These are phyloP conservation scores for Ellobium chinense DNA, from an alignment of 2,888 invertebrate species.

Conservation along the genomic window DNA sequence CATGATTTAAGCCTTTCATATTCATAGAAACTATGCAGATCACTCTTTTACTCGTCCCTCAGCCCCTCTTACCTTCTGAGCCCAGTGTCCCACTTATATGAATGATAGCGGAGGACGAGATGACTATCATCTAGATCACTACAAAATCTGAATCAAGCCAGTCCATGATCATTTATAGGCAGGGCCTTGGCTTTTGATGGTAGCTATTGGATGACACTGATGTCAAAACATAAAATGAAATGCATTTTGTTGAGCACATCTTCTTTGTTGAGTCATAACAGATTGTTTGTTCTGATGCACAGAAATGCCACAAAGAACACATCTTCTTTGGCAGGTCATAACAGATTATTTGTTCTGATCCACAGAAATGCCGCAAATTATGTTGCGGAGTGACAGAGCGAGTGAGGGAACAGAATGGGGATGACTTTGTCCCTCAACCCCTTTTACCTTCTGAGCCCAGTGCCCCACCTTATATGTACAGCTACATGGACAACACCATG, in stretches of 20 bases:
- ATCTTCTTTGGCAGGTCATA: neutral
- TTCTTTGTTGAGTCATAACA: neutral
- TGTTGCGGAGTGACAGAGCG: slow-evolving; percentile 56
- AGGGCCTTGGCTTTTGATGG: too few relatives aligned
- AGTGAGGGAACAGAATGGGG: slow-evolving; percentile 53
- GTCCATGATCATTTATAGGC: too few relatives aligned
- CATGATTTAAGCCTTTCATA: too few relatives aligned
- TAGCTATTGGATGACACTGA: too few relatives aligned
- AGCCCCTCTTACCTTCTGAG: slow-evolving; percentile 56
- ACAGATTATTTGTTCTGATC: neutral
- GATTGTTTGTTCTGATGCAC: slow-evolving; percentile 3
- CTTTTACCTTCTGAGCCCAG: slow-evolving; percentile 63
- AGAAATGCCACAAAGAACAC: slow-evolving; percentile 48
- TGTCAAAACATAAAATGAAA: too few relatives aligned
- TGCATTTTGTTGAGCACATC: too few relatives aligned
- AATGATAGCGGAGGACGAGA: slow-evolving; percentile 23
- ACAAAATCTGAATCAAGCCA: too few relatives aligned
- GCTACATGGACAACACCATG: slow-evolving; percentile 55
- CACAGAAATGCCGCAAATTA: slow-evolving; percentile 50
- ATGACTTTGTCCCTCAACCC: slow-evolving; percentile 46
- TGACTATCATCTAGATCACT: slow-evolving; percentile 64
- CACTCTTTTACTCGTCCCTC: too few relatives aligned
- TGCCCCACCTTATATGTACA: slow-evolving; percentile 67
- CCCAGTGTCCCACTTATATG: slow-evolving; percentile 67
- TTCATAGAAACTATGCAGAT: too few relatives aligned